Conservation (phyloP, 2,888 invertebrate species). For the Carabus problematicus region DNA sequence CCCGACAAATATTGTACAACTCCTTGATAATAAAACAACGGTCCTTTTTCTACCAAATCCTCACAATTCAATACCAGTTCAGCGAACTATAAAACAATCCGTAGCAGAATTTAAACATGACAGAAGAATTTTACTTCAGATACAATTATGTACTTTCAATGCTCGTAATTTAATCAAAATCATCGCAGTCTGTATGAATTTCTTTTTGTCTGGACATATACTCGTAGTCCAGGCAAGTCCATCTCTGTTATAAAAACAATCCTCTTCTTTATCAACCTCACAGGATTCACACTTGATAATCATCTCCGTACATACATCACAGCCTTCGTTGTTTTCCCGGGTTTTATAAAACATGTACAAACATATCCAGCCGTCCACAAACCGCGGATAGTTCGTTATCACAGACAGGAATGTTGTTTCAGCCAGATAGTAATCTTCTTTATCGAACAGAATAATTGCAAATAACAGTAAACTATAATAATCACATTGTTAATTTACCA, state of each 20-base stretch:
- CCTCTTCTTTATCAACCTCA: slow-evolving; percentile 28
- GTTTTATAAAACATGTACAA: slow-evolving; percentile 54
- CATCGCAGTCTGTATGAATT: slow-evolving; percentile 50
- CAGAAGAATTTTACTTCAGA: too few species aligned
- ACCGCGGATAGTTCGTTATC: slow-evolving; percentile 51
- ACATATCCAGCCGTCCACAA: slow-evolving; percentile 55
- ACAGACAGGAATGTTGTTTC: slow-evolving; percentile 56
- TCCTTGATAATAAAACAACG: slow-evolving; percentile 54
- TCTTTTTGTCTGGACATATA: slow-evolving; percentile 47
- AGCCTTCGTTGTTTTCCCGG: slow-evolving; percentile 51
- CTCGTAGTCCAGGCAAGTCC: slow-evolving; percentile 52
- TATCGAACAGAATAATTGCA: slow-evolving; percentile 51
- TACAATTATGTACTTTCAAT: slow-evolving; percentile 50
- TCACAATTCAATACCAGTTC: slow-evolving; percentile 53
- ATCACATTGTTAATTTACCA: not conserved
- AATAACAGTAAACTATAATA: slow-evolving; percentile 47
- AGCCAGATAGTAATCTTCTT: slow-evolving; percentile 51
- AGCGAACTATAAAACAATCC: slow-evolving; percentile 50
- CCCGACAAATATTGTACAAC: slow-evolving; percentile 53
- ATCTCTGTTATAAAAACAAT: slow-evolving; percentile 13
- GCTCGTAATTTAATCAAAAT: slow-evolving; percentile 54
- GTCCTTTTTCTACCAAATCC: slow-evolving; percentile 49
- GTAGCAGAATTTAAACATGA: too few species aligned
- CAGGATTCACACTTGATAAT: slow-evolving; percentile 50
- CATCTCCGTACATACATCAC: slow-evolving; percentile 53